Evolutionary conservation across 92 coral and sea anemone species (phyloP), one percentile per base, ranked within the genome.

Genomic region (Umimayanthus chanpuru): DNA sequence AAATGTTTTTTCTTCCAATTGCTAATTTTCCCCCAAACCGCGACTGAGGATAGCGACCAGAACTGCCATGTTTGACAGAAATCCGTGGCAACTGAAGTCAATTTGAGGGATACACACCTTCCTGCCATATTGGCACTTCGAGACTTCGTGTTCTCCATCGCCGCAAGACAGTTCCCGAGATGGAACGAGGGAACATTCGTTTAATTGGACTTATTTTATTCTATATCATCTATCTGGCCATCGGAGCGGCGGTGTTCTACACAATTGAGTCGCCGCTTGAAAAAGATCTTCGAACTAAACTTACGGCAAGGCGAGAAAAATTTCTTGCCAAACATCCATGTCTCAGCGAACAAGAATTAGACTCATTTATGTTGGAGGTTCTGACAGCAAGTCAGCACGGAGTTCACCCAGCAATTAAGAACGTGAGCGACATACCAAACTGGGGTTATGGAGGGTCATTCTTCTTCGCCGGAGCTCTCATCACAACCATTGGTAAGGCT

Each of bases 381-480:
- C 26, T 83, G 12, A 49, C 12, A 25, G 87, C 87, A 25, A 83
- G 87, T 26, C 87, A 83, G 77, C 87, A 70, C 14, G 87, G 87
- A 83, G 87, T 83, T 28, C 20, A 65, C 15, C 87, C 87, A 10
- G 87, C 87, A 2, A 83, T 83, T 28, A 70, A 29, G 61, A 83
- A 83, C 32, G 87, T 83, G 11, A 83, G 87, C 23, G 18, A 83
- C n/a, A 47, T 83, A 14, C 87, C 87, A 0, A 83, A 83, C 78
- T 83, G 87, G 87, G 87, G 87, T 12, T 83, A 83, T n/a, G 87
- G 78, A 1, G 78, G 87, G 1, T 83, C 87, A 9, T 83, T 83
- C 61, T 83, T 83, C 87, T 83, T 83, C 41, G 87, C 87, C 28
- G 87, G 87, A 26, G 87, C 87, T 2, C 87, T 83, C 65, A 83